phyloP scores from a whole-genome alignment of 2,888 invertebrate genomes.

The Dasypogon diadema region DNA sequence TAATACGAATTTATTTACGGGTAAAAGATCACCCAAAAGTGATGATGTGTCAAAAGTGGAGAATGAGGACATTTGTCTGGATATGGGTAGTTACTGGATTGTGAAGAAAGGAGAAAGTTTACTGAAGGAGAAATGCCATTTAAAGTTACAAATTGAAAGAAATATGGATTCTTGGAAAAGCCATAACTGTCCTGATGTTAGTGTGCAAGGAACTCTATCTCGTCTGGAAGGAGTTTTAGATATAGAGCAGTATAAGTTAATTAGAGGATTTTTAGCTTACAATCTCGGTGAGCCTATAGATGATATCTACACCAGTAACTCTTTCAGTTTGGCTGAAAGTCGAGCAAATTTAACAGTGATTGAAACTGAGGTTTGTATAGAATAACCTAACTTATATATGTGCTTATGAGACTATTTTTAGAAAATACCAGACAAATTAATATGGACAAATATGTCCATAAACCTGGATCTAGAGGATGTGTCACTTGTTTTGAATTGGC shows the following conservation, averaged over 20 bases:
- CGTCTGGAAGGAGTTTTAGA: constrained; percentile 87
- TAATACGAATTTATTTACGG: constrained; percentile 79
- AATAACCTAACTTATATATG: constrained; percentile 5
- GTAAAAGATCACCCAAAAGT: constrained; percentile 64
- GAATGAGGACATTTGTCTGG: constrained; percentile 58
- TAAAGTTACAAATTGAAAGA: constrained; percentile 84
- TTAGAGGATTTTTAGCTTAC: constrained; percentile 87
- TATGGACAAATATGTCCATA: constrained; percentile 85
- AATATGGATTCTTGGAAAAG: constrained; percentile 77
- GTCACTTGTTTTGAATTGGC: constrained; percentile 71
- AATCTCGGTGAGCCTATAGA: constrained; percentile 91
- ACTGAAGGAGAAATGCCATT: constrained; percentile 84
- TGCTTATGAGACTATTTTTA: constrained; percentile 52
- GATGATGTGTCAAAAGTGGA: constrained; percentile 53
- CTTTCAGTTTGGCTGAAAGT: constrained; percentile 62
- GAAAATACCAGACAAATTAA: constrained; percentile 66
- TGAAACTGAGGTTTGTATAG: constrained; percentile 57
- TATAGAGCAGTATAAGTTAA: constrained; percentile 86
- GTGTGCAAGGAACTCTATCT: constrained; percentile 85
- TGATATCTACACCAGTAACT: constrained; percentile 70
- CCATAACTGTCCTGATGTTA: constrained; percentile 81
- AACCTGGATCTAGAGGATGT: constrained; percentile 89
- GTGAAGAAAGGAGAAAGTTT: constrained; percentile 74
- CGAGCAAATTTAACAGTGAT: constrained; percentile 63
- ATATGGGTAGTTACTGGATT: constrained; percentile 65